Base-by-base conservation (phyloP, 2,797 vertebrate genomes). In the Allobates femoralis region DNA sequence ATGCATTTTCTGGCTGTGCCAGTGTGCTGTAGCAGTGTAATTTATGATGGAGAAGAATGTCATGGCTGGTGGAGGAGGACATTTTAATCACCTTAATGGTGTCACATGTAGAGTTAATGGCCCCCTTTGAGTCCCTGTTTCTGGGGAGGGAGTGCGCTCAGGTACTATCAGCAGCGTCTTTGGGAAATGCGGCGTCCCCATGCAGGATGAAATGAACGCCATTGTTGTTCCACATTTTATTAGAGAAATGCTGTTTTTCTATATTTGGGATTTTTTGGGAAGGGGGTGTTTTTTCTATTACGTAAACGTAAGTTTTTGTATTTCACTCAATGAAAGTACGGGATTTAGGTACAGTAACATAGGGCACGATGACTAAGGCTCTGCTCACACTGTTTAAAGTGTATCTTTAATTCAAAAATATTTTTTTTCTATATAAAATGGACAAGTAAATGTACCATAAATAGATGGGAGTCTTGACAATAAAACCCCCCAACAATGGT, bases 1-100 rank as follows among this genome's bases (percentile, higher is more conserved):
- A 56, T 90, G 10, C 34, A 58, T 90, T 91, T 91, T 90, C 85
- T 6, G 89, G 79, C 89, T 89, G 90, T 89, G 79, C 88, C 69
- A 86, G 83, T 89, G 86, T 90, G 85, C 53, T 90, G 67, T 90
- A 87, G 87, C 83, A 87, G 7, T 81, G 80, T 89, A 88, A 88
- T 91, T 90, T 90, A 90, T 86, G 91, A 88, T 69, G 75, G 79
- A 91, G 88, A 90, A 91, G 89, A 90, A 92, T 91, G 91, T 91
- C 92, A 88, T 79, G 88, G 88, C 89, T 90, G 85, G 82, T 89
- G 90, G 92, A 92, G 90, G 90, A 91, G 90, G 91, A 90, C 89
- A 46, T 92, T 92, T 93, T 92, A 91, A 90, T 94, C 91, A 90
- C 88, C 88, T 90, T 91, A 90, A 89, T 91, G 89, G 89, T 91